Base-by-base conservation (phyloP, 1,140 invertebrate genomes). In the Hyles vespertilio region DNA sequence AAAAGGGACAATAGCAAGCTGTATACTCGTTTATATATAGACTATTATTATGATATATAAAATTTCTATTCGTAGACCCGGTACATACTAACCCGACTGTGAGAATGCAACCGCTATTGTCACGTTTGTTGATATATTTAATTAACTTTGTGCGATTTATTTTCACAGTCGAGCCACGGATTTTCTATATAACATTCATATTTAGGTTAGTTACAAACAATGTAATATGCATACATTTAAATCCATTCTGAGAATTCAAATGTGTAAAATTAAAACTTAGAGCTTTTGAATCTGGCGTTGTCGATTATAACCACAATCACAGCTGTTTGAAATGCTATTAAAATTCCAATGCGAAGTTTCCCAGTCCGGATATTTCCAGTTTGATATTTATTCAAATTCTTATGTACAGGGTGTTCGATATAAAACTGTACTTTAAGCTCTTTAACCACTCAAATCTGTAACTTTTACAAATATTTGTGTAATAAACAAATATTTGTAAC, bases 161-260 rank as follows among this genome's bases (percentile, higher is more conserved):
- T 64, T 70, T 74, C 73, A 69, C 53, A 40, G 8, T 40, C 36
- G 8, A 8, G 36, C 36, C 8, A 68, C 51, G 65, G 36, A 40
- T 40, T 40, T 40, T 40, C 36, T 81, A 79, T 67, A 61, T 69
- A 76, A 79, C 71, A 70, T 66, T 70, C 65, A 66, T 58, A 67
- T 80, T 79, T 72, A 76, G 63, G 58, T 70, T 74, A 74, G 66
- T 65, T 80, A 84, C 71, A 78, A 83, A 79, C 74, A 70, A 71
- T 66, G 74, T 70, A 74, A 57, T 63, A 54, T 56, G 36, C 61
- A 61, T 59, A 65, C 63, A 67, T 48, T 50, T 8, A 51, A 10
- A 5, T 48, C 55, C 65, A 40, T 66, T 22, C 53, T 50, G 51
- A 62, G 53, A 34, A 56, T 53, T 59, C 32, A 63, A 65, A 68